Conservation (phyloP, 2,888 invertebrate species). For the Lasioglossum marginatum region DNA sequence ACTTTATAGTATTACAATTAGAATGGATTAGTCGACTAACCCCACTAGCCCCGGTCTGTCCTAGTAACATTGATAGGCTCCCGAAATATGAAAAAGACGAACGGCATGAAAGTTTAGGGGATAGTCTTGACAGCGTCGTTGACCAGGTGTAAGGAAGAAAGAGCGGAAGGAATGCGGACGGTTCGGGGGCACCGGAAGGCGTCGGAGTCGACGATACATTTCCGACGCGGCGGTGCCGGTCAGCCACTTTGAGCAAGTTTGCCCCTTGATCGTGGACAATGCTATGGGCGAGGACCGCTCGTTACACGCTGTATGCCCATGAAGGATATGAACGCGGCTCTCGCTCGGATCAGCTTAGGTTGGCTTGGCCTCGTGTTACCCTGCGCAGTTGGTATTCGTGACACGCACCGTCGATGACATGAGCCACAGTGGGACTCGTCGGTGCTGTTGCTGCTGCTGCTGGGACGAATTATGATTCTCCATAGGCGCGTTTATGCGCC, state of each 20-base stretch:
- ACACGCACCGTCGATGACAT: conserved; percentile 63
- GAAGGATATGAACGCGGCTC: conserved; percentile 60
- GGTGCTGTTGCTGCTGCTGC: not conserved
- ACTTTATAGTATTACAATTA: no score
- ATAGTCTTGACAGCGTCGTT: conserved; percentile 48
- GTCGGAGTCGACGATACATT: conserved; percentile 75
- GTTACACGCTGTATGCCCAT: conserved; percentile 79
- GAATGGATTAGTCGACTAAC: no score
- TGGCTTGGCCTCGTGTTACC: not conserved
- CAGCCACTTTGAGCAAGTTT: conserved; percentile 69
- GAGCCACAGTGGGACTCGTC: conserved; percentile 54
- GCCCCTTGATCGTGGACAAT: conserved; percentile 74
- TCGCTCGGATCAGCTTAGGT: conserved; percentile 30
- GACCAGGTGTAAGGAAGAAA: conserved; percentile 70
- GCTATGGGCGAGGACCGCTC: conserved; percentile 79
- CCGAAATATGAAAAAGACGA: not conserved
- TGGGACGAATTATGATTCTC: conserved; percentile 60
- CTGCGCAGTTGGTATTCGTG: conserved; percentile 54
- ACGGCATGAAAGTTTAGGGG: not conserved
- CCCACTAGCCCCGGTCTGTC: no score
- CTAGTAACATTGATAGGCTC: no score
- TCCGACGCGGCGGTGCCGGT: conserved; percentile 63
- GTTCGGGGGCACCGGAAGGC: conserved; percentile 80
- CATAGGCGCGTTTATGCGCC: conserved; percentile 41
- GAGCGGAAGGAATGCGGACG: conserved; percentile 72